Evolutionary conservation across 2,888 invertebrate genomes (phyloP), one percentile per base, ranked within the genome.

Genomic region (Palloptera scutellata): DNA sequence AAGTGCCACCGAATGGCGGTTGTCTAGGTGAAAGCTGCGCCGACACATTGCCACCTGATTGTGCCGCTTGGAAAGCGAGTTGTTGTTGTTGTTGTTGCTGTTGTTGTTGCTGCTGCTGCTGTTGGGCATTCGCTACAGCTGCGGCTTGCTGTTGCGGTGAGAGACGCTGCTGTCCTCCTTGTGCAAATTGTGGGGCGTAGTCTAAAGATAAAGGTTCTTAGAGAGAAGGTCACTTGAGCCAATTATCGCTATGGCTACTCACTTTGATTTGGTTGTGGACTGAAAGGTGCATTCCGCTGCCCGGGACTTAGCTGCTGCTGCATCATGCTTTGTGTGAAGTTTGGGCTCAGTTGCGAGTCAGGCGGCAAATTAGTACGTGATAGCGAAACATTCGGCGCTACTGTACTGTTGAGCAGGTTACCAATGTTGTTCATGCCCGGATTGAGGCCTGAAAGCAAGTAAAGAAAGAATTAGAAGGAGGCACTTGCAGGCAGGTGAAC

Each of bases 321-420:
- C 75, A 86, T 79, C 74, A 86, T 78, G 40, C 79, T 83, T 73
- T 83, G 84, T 74, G 87, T 86, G 80, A 88, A 89, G 78, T 86
- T 88, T 51, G 91, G 91, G 76, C 91, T 91, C 72, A 91, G 86
- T 81, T 90, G 86, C 60, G 88, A 87, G 72, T 88, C 87, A 69
- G 88, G 87, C 13, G 87, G 87, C 75, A 88, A 84, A 75, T 90
- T 88, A 52, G 90, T 89, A 70, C 91, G 87, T 83, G 93, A 92
- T 73, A 96, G 87, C 70, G 96, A 91, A 64, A 97, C 96, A 85
- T 97, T 97, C 65, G 95, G 94, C 72, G 94, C 94, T 64, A 84
- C 85, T 59, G 91, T 92, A 77, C 92, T 92, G 81, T 92, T 93
- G 78, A 96, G 88, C 75, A 97, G 88, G 71, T 92, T 94, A 81